These are phyloP conservation scores for Chymomyza procnemis DNA, from an alignment of 2,888 invertebrate genomes.

Conservation along the genomic window DNA sequence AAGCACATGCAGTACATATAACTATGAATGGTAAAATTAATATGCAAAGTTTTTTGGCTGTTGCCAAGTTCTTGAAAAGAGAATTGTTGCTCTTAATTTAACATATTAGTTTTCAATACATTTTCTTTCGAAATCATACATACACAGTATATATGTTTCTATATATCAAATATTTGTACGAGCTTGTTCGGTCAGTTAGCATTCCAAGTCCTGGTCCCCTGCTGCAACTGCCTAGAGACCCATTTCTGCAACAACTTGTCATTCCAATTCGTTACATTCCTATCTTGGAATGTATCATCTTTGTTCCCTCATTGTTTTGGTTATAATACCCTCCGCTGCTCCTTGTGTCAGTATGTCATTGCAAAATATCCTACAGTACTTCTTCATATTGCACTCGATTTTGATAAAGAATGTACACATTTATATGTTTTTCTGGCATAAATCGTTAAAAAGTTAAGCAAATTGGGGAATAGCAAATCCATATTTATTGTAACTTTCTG, in stretches of 20 bases:
- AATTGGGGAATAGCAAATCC: conserved; percentile 16
- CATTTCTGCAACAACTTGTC: conserved; percentile 35
- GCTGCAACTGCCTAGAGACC: too few species aligned
- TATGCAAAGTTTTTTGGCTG: too few species aligned
- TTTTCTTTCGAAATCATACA: too few species aligned
- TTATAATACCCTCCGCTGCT: not conserved
- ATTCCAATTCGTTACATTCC: conserved; percentile 60
- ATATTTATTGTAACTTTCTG: not conserved
- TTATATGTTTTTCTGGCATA: conserved; percentile 18
- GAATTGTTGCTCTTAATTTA: too few species aligned
- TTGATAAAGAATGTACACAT: not conserved
- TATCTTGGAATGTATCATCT: conserved; percentile 38
- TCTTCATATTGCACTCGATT: conserved; percentile 33
- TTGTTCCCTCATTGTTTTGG: conserved; percentile 34
- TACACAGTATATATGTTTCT: too few species aligned
- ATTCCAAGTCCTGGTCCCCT: not conserved
- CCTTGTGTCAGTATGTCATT: conserved; percentile 25
- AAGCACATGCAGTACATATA: too few species aligned
- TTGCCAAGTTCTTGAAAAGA: too few species aligned
- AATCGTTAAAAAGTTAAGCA: conserved; percentile 21
- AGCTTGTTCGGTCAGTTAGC: not conserved
- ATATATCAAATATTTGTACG: too few species aligned
- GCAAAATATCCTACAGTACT: conserved; percentile 45
- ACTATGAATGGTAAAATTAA: too few species aligned
- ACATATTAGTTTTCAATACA: too few species aligned